Evolutionary conservation across 2,888 invertebrate genomes (phyloP), one percentile per base, ranked within the genome.

Genomic region (Tenthredo notha): DNA sequence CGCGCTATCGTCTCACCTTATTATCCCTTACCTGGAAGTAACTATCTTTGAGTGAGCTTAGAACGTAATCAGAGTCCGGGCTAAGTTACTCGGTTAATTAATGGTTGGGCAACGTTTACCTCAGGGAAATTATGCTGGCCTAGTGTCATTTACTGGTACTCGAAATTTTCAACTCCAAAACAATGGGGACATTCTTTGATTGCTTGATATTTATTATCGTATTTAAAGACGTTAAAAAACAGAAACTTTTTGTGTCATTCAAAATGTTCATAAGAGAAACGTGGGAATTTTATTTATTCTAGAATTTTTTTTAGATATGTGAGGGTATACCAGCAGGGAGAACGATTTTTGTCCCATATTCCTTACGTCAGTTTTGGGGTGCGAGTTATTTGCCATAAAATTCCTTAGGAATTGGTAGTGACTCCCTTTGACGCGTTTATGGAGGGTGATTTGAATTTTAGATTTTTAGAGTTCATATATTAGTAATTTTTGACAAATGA

Each of bases 401-500:
- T 77, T 84, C 61, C 33, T 18, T 29, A 33, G 43, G 65, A 47
- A 75, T 84, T 43, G 84, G 58, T 43, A 50, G 84, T 58, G 75
- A 84, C 72, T 84, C 29, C 37, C n/a, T 78, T 61, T 61, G 78
- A 84, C 86, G 86, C 87, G 87, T 84, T 89, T 88, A 86, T 88
- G 88, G 84, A 50, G 84, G 82, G 77, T 84, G 85, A 90, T 90
- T 90, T 90, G 90, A 90, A 90, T 90, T 90, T 89, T 87, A 90
- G 88, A 90, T 90, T 86, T 86, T 85, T 58, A 80, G 40, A 40
- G 80, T 61, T 80, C 80, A 65, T 80, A 80, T 80, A 80, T 80
- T 80, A 61, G 61, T 80, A 80, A 80, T 80, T 80, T 47, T 61
- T 80, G 80, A 80, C 80, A 80, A 80, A 80, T 80, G 80, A 80